Conservation (phyloP, 2,888 invertebrate species). For the Eupithecia subfuscata region DNA sequence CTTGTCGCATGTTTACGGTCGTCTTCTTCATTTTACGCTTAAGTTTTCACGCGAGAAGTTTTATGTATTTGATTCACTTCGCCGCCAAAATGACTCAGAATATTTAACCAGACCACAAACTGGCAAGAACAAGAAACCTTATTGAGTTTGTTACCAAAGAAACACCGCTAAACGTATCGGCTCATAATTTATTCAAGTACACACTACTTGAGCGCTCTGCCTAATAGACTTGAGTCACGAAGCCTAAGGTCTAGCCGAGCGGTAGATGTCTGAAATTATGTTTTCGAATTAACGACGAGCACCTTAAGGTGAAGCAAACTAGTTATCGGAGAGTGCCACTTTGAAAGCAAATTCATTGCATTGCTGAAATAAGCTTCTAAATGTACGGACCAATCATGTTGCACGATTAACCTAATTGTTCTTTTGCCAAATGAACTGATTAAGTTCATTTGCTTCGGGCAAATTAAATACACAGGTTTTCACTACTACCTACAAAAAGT, state of each 20-base stretch:
- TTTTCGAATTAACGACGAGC: constrained; percentile 40
- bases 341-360: constrained; percentile 36
- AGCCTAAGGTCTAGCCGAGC: constrained; percentile 28
- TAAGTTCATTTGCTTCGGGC: background rate
- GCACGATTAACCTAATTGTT: constrained; percentile 8
- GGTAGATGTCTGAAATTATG: constrained; percentile 42
- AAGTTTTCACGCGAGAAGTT: background rate
- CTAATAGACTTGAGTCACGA: constrained; percentile 42
- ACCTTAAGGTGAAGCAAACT: constrained; percentile 34
- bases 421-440: background rate
- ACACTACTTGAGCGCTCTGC: constrained; percentile 35
- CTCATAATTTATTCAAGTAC: constrained; percentile 41
- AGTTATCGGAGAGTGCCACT: constrained; percentile 40
- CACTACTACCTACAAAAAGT: background rate
- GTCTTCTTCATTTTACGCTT: background rate
- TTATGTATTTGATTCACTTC: constrained; percentile 16
- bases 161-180: constrained; percentile 33
- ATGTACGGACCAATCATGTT: constrained; percentile 26
- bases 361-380: constrained; percentile 31
- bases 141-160: constrained; percentile 31
- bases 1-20: background rate
- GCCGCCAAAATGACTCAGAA: constrained; percentile 2
- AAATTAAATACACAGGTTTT: background rate
- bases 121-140: constrained; percentile 23
- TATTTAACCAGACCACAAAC: constrained; percentile 17